Base-by-base conservation (phyloP, 2,888 invertebrate species). In the Geotrupes spiniger region DNA sequence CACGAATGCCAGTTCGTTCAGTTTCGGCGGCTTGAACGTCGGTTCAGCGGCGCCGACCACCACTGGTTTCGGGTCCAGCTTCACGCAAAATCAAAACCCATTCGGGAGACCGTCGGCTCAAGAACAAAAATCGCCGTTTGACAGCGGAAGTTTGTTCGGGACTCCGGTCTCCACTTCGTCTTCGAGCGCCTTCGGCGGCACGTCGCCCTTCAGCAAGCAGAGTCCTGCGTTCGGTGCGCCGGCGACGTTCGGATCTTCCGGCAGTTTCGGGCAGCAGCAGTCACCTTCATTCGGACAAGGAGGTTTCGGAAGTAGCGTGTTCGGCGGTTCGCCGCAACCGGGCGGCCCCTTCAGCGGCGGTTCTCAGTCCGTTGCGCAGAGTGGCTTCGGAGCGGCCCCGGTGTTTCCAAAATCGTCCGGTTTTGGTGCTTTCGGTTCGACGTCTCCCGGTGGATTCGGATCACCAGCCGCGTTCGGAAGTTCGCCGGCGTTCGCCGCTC, bases 401-500 rank as follows among this genome's bases (percentile, higher is more conserved):
- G 42, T 53, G 8, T 49, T 50, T 11, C 42, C 46, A 33, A 38
- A 38, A 4, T 17, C 54, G 3, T 42, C 12, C 38, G 43, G 41
- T n/a, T 56, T 56, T 45, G 53, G 56, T 36, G 10, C 54, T 6
- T 60, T 60, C 52, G 64, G 61, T 3, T 61, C 56, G 12, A 52
- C 59, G 26, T 56, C 64, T 5, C 59, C 64, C 4, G 50, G 63
- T 5, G 60, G 64, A 12, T 75, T 75, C 60, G 75, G 74, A 25
- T 51, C 67, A 28, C 48, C 66, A 8, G 65, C 74, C 10, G 61
- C 69, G 1, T 78, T 78, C 66, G 77, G 77, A 4, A 66, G 69
- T 9, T 55, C 74, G n/a, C 71, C 77, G 4, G 67, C 72, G 17
- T 79, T 79, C 68, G 77, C 76, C 2, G 66, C 69, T 9, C 54